phyloP scores from a whole-genome alignment of 2,888 invertebrate species.

The Scelioninae gen. 2 region DNA sequence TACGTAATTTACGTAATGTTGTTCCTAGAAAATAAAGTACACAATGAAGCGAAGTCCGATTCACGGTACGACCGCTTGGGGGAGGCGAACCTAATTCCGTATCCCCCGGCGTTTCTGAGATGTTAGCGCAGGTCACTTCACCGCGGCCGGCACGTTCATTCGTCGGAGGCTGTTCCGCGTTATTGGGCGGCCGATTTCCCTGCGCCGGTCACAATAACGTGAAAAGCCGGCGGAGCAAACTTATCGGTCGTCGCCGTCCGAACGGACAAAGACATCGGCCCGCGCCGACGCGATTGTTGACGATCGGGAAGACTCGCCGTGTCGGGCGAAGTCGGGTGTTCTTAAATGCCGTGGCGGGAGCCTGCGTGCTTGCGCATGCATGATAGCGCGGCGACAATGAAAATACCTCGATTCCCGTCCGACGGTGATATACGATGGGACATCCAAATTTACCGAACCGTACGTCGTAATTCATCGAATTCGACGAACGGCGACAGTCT shows the following conservation, averaged over 20 bases:
- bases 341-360: slow-evolving; percentile 5
- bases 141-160: slow-evolving; percentile 3
- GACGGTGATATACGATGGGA: slow-evolving; percentile 14
- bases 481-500: background rate
- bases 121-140: slow-evolving; percentile 35
- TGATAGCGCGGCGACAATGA: slow-evolving; percentile 19
- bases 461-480: slow-evolving; percentile 20
- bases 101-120: slow-evolving; percentile 35
- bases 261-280: slow-evolving; percentile 1
- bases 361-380: slow-evolving; percentile 3
- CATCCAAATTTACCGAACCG: slow-evolving; percentile 21
- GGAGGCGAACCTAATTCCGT: slow-evolving; percentile 44
- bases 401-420: slow-evolving; percentile 2
- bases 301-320: slow-evolving; percentile 1
- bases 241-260: slow-evolving; percentile 11
- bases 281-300: background rate
- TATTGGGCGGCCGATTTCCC: slow-evolving; percentile 5
- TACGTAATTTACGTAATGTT: slow-evolving; percentile 21
- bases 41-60: slow-evolving; percentile 34
- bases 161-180: slow-evolving; percentile 5
- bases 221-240: background rate
- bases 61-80: slow-evolving; percentile 35
- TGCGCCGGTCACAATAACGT: background rate
- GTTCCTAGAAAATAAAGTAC: slow-evolving; percentile 29
- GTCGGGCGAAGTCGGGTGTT: slow-evolving; percentile 8